These are phyloP conservation scores for Syrista parreyssii DNA, from an alignment of 2,888 invertebrate genomes.

Conservation along the genomic window DNA sequence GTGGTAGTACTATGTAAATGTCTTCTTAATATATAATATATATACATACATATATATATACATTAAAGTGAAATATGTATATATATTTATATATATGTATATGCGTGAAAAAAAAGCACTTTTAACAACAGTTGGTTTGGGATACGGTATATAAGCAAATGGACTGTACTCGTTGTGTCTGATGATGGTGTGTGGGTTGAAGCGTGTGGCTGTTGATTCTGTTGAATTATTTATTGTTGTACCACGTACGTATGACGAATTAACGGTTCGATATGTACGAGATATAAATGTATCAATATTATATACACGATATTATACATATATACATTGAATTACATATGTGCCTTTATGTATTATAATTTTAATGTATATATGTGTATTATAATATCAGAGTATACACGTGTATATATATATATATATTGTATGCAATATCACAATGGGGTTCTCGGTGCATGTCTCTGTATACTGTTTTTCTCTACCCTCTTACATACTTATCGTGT, in stretches of 20 bases:
- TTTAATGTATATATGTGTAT: not conserved
- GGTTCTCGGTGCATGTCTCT: conserved; percentile 57
- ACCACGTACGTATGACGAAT: conserved; percentile 34
- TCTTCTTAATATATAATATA: not conserved
- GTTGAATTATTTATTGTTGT: conserved; percentile 31
- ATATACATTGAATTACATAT: conserved; percentile 21
- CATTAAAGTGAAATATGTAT: too few relatives aligned
- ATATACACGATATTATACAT: conserved; percentile 22
- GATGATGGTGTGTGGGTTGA: conserved; percentile 52
- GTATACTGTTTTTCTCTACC: conserved; percentile 43
- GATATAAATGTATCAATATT: conserved; percentile 34
- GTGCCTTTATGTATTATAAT: not conserved
- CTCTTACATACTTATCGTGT: conserved; percentile 43
- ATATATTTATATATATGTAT: conserved; percentile 33
- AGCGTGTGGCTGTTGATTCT: conserved; percentile 41
- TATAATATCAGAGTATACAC: not conserved
- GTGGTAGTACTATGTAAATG: conserved; percentile 45
- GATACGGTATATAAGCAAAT: conserved; percentile 48
- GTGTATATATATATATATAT: conserved; percentile 12
- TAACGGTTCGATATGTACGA: conserved; percentile 26
- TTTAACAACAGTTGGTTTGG: not conserved
- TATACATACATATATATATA: not conserved
- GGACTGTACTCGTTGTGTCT: conserved; percentile 56
- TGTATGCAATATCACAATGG: conserved; percentile 38
- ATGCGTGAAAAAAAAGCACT: not conserved